A percentile compares a stretch with the other conserved stretches of the same genome.
phyloP scores from a whole-genome alignment of 1,140 invertebrate species.

The Drosophila pallidifrons region DNA sequence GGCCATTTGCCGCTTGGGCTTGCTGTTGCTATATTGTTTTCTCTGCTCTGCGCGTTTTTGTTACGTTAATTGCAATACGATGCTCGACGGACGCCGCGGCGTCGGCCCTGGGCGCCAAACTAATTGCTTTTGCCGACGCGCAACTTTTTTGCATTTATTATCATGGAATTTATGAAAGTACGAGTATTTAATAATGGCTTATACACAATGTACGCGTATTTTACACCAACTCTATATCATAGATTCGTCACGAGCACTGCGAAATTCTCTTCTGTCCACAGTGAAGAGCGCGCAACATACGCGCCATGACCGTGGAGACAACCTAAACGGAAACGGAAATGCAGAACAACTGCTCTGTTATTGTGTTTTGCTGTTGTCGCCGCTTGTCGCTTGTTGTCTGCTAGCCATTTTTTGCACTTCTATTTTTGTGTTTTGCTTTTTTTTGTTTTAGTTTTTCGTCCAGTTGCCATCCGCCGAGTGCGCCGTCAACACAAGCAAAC shows the following conservation, averaged over 20 bases:
- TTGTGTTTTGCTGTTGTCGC: conserved; percentile 54
- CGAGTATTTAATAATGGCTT: conserved; percentile 46
- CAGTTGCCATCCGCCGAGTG: conserved; percentile 11
- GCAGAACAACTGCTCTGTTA: conserved; percentile 71
- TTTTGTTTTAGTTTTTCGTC: background rate
- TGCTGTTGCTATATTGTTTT: conserved; percentile 59
- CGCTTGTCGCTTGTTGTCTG: conserved; percentile 36
- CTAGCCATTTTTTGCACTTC: conserved; percentile 21
- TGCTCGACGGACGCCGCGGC: conserved; percentile 48
- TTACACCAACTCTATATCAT: conserved; percentile 15
- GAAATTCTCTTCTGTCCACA: conserved; percentile 36
- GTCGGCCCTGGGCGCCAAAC: conserved; percentile 63
- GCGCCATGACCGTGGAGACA: conserved; percentile 16
- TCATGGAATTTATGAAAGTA: conserved; percentile 66
- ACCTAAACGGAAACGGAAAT: conserved; percentile 74
- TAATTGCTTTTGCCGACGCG: conserved; percentile 75
- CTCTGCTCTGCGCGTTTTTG: conserved; percentile 59
- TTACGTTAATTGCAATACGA: conserved; percentile 80
- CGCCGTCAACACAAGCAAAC: conserved; percentile 38
- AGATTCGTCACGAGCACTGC: conserved; percentile 53
- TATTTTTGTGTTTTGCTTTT: conserved; percentile 20
- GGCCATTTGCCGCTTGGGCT: conserved; percentile 37
- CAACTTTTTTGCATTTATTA: conserved; percentile 35
- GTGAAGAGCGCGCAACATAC: background rate
- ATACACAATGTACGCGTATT: background rate